A percentile compares a stretch with the other conserved stretches of the same genome.
Evolutionary conservation across 64 coral and sea anemone species (phyloP).

Genomic region (Exaiptasia diaphana): DNA sequence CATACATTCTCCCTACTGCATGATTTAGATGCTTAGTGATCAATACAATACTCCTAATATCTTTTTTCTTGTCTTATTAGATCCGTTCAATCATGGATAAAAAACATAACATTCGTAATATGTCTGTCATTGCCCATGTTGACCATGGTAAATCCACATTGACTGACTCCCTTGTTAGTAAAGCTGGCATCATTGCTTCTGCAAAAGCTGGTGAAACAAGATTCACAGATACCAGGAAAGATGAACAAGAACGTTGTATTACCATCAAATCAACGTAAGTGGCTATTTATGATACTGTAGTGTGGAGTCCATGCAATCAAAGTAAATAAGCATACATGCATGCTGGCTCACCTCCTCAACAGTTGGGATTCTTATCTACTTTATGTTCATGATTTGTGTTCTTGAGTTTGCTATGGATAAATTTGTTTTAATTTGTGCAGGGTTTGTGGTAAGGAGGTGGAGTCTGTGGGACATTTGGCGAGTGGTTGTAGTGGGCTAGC

Average conservation of each 20-base stretch:
- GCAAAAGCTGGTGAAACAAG: constrained; percentile 88
- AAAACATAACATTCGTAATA: constrained; percentile 92
- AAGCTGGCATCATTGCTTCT: constrained; percentile 89
- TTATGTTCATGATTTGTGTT: neutral
- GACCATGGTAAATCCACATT: constrained; percentile 97
- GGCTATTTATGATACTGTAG: neutral
- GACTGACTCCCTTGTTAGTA: constrained; percentile 91
- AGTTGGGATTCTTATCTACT: too few relatives aligned
- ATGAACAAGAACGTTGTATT: constrained; percentile 94
- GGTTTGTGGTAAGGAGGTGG: neutral
- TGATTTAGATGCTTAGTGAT: neutral
- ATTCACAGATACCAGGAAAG: constrained; percentile 95
- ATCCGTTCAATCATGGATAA: constrained; percentile 98
- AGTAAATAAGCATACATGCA: too few relatives aligned
- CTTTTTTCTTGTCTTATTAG: constrained; percentile 17
- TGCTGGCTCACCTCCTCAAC: too few relatives aligned
- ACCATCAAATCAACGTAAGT: constrained; percentile 99
- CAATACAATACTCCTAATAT: too few relatives aligned
- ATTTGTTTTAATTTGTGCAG: neutral
- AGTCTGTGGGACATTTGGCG: neutral
- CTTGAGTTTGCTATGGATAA: neutral
- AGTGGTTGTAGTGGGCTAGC: too few relatives aligned
- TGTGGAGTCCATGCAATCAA: neutral
- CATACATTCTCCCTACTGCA: neutral
- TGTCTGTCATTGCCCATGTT: constrained; percentile 99